These are phyloP conservation scores for Lanistes nyassanus DNA, from an alignment of 1,140 invertebrate species.

Conservation along the genomic window DNA sequence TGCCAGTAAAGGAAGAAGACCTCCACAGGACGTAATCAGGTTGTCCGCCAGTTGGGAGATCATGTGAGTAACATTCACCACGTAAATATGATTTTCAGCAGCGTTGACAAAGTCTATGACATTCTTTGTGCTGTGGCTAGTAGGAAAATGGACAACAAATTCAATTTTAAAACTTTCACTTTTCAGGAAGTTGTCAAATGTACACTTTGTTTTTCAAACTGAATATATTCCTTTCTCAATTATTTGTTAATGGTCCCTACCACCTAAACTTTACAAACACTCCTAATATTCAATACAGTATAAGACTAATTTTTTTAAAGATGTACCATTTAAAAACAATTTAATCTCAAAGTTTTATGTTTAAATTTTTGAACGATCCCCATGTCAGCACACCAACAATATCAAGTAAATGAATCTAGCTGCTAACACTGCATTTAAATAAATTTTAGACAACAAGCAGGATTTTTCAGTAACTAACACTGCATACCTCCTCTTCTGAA, in stretches of 20 bases:
- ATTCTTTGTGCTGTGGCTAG: slow-evolving; percentile 95
- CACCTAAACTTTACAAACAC: not conserved
- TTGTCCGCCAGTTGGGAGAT: slow-evolving; percentile 99
- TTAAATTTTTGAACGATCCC: too few species aligned
- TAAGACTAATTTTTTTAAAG: not conserved
- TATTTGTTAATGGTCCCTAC: not conserved
- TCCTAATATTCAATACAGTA: not conserved
- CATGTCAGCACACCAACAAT: too few species aligned
- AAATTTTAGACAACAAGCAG: too few species aligned
- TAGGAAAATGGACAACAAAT: slow-evolving; percentile 35
- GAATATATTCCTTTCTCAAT: not conserved
- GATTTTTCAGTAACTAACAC: too few species aligned
- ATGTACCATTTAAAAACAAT: too few species aligned
- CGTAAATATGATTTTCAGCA: slow-evolving; percentile 95
- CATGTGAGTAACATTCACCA: slow-evolving; percentile 98
- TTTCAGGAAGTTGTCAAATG: too few species aligned
- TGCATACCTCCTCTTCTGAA: too few species aligned
- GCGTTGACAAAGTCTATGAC: slow-evolving; percentile 97
- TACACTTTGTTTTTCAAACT: too few species aligned
- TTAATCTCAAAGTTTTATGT: too few species aligned
- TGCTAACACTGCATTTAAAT: too few species aligned
- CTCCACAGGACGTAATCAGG: slow-evolving; percentile 98
- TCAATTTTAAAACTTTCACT: too few species aligned
- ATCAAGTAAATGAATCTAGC: too few species aligned
- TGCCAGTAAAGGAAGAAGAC: slow-evolving; percentile 93